Evolutionary conservation across 2,797 vertebrate species (phyloP).

Genomic region (Microchirus variegatus): DNA sequence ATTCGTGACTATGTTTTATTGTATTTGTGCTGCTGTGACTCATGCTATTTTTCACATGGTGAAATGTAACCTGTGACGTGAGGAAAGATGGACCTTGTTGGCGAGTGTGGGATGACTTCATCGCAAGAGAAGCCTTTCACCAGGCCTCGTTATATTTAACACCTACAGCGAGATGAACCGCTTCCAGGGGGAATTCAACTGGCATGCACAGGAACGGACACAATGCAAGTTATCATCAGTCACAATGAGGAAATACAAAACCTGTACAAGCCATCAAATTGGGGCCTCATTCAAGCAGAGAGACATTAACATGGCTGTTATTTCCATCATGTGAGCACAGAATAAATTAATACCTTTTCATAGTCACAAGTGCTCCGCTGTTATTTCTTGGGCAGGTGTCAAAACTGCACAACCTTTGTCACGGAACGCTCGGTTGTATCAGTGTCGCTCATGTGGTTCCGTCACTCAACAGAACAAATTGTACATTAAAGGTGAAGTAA

Average conservation of each 20-base stretch:
- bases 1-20: too few relatives aligned
- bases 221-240: constrained; percentile 20
- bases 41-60: constrained; percentile 26
- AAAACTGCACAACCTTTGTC: constrained; percentile 51
- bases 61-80: constrained; percentile 41
- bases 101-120: constrained; percentile 28
- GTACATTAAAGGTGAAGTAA: too few relatives aligned
- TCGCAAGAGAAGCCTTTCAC: constrained; percentile 16
- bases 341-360: constrained; percentile 56
- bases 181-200: constrained; percentile 16
- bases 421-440: constrained; percentile 32
- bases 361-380: constrained; percentile 32
- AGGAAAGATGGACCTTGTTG: constrained; percentile 41
- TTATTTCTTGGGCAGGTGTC: constrained; percentile 60
- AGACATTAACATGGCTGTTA: constrained; percentile 39
- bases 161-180: constrained; percentile 19
- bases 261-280: constrained; percentile 37
- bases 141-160: constrained; percentile 17
- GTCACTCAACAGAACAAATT: constrained; percentile 75
- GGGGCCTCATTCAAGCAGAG: constrained; percentile 37
- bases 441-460: constrained; percentile 55
- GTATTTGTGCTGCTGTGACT: constrained; percentile 8
- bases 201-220: constrained; percentile 13
- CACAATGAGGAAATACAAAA: constrained; percentile 24
- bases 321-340: constrained; percentile 40